Percentiles rank a stretch among this genome's conserved stretches.
Evolutionary conservation across 1,140 invertebrate species (phyloP).

Genomic region (Phthorimaea operculella): DNA sequence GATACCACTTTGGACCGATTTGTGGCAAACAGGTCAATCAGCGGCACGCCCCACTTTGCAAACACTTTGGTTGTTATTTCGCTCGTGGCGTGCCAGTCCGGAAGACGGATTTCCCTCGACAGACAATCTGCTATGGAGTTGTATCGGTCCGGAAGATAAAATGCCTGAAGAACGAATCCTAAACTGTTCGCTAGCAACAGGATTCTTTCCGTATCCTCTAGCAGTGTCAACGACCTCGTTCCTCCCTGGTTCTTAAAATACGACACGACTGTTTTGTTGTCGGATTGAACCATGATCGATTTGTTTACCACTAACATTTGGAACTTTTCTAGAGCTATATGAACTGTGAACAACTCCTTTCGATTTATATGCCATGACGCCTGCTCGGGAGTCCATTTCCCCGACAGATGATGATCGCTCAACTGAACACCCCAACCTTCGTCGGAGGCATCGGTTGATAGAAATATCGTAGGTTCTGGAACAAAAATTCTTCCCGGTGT

Average conservation of each 20-base stretch:
- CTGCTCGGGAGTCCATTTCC: not conserved
- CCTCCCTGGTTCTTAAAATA: slow-evolving; percentile 8
- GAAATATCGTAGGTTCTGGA: not conserved
- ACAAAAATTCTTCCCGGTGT: not conserved
- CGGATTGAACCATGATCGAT: slow-evolving; percentile 8
- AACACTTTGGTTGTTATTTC: slow-evolving; percentile 21
- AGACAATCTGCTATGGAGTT: slow-evolving; percentile 19
- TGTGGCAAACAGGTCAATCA: slow-evolving; percentile 12
- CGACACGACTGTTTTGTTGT: slow-evolving; percentile 7
- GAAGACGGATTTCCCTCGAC: slow-evolving; percentile 14
- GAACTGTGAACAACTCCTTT: slow-evolving; percentile 3
- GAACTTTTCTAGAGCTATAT: not conserved
- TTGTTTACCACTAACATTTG: not conserved
- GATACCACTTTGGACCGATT: slow-evolving; percentile 1
- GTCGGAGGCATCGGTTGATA: slow-evolving; percentile 7
- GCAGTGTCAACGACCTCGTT: slow-evolving; percentile 4
- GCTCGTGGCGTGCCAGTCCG: slow-evolving; percentile 28
- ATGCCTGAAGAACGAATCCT: not conserved
- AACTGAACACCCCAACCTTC: slow-evolving; percentile 4
- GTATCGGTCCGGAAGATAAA: slow-evolving; percentile 13
- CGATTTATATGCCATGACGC: slow-evolving; percentile 7
- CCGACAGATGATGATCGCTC: not conserved
- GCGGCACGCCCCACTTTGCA: slow-evolving; percentile 18
- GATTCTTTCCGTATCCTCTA: not conserved
- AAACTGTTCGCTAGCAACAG: not conserved